These are phyloP conservation scores for Lochmaea capreae DNA, from an alignment of 2,888 invertebrate genomes.

Conservation along the genomic window DNA sequence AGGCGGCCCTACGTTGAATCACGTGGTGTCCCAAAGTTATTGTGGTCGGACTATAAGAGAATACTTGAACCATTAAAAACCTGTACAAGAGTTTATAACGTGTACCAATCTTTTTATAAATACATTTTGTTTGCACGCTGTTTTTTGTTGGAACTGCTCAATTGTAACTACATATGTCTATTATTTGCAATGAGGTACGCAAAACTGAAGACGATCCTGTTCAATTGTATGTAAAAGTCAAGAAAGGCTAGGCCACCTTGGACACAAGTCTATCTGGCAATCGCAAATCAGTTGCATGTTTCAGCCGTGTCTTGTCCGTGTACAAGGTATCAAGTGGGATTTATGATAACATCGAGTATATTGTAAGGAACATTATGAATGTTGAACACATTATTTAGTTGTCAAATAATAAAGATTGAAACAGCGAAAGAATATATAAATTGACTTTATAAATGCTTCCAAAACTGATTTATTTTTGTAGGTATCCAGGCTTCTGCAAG, in stretches of 20 bases:
- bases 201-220: not conserved
- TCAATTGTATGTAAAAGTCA: not conserved
- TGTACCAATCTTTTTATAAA: too few species aligned
- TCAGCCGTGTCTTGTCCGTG: constrained; percentile 46
- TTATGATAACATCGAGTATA: constrained; percentile 14
- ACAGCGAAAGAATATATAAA: not conserved
- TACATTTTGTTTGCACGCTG: too few species aligned
- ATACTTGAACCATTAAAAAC: too few species aligned
- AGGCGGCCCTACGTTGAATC: too few species aligned
- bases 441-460: not conserved
- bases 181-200: not conserved
- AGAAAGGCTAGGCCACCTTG: constrained; percentile 32
- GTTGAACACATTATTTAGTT: not conserved
- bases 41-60: too few species aligned
- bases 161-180: not conserved
- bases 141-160: too few species aligned
- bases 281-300: constrained; percentile 58
- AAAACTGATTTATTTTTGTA: not conserved
- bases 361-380: not conserved
- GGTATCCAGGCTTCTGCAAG: too few species aligned
- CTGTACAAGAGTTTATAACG: too few species aligned
- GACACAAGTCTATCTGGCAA: constrained; percentile 49
- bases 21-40: too few species aligned
- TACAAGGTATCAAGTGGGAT: constrained; percentile 30
- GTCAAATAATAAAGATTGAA: not conserved